These are phyloP conservation scores for Allobates femoralis DNA, from an alignment of 2,797 vertebrate species.

Conservation along the genomic window DNA sequence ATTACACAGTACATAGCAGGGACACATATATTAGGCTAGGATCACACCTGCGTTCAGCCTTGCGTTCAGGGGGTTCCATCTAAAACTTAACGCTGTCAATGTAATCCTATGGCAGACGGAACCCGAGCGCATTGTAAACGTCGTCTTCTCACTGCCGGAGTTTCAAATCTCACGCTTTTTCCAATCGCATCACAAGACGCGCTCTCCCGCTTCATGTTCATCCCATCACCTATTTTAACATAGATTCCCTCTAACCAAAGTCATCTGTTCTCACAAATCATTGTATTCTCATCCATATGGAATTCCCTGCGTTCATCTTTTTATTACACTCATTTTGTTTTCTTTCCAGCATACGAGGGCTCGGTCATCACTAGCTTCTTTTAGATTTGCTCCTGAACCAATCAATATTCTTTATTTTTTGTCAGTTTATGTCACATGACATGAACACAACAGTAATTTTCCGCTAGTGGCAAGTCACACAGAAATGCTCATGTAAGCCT, in stretches of 20 bases:
- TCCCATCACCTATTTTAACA: too few relatives aligned
- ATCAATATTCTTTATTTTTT: constrained; percentile 68
- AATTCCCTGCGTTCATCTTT: neutral
- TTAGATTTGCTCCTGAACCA: constrained; percentile 70
- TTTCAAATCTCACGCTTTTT: too few relatives aligned
- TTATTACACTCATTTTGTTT: neutral
- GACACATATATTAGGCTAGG: too few relatives aligned
- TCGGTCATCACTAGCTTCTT: constrained; percentile 65
- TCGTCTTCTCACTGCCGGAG: too few relatives aligned
- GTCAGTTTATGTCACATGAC: constrained; percentile 69
- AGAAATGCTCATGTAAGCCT: constrained; percentile 67
- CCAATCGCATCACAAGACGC: too few relatives aligned
- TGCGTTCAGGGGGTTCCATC: too few relatives aligned
- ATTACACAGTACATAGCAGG: too few relatives aligned
- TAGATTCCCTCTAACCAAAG: neutral
- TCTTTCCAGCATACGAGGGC: neutral
- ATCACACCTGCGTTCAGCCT: too few relatives aligned
- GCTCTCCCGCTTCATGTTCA: too few relatives aligned
- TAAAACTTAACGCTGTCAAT: too few relatives aligned
- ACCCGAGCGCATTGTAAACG: too few relatives aligned
- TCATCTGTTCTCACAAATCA: neutral
- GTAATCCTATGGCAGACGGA: too few relatives aligned
- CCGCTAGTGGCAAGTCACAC: constrained; percentile 72
- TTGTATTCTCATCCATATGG: neutral
- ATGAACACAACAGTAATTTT: constrained; percentile 73